These are phyloP conservation scores for Tubulanus polymorphus DNA, from an alignment of 2,888 invertebrate genomes.

Conservation along the genomic window DNA sequence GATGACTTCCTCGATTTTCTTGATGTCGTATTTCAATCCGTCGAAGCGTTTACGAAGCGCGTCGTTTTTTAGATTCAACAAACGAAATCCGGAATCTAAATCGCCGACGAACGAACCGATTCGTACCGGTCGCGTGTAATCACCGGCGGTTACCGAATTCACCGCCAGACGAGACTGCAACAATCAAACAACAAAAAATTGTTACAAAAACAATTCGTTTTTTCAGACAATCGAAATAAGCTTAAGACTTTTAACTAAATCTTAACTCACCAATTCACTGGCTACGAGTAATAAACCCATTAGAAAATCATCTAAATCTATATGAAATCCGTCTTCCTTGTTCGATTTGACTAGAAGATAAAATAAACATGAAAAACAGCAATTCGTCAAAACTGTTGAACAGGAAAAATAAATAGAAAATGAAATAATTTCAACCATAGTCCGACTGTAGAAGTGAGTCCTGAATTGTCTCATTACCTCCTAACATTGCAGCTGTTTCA, in stretches of 20 bases:
- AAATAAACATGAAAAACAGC: too few relatives aligned
- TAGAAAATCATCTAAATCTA: slow-evolving; percentile 87
- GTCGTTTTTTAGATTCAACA: slow-evolving; percentile 88
- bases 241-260: not conserved
- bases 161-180: slow-evolving; percentile 53
- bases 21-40: slow-evolving; percentile 72
- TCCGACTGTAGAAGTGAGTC: not conserved
- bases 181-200: not conserved
- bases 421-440: too few relatives aligned
- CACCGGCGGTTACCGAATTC: slow-evolving; percentile 63
- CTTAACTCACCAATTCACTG: slow-evolving; percentile 71
- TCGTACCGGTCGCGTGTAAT: slow-evolving; percentile 74
- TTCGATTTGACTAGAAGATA: slow-evolving; percentile 64
- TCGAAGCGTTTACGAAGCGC: slow-evolving; percentile 77
- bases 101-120: slow-evolving; percentile 83
- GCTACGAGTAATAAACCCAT: slow-evolving; percentile 74
- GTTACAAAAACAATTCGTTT: not conserved
- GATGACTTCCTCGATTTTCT: slow-evolving; percentile 72
- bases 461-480: slow-evolving; percentile 61
- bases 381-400: too few relatives aligned
- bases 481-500: slow-evolving; percentile 72
- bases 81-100: slow-evolving; percentile 81
- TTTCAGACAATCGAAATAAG: not conserved
- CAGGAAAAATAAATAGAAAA: too few relatives aligned
- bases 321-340: slow-evolving; percentile 73